Evolutionary conservation across 2,888 invertebrate genomes (phyloP).

Genomic region (Bibio marci): DNA sequence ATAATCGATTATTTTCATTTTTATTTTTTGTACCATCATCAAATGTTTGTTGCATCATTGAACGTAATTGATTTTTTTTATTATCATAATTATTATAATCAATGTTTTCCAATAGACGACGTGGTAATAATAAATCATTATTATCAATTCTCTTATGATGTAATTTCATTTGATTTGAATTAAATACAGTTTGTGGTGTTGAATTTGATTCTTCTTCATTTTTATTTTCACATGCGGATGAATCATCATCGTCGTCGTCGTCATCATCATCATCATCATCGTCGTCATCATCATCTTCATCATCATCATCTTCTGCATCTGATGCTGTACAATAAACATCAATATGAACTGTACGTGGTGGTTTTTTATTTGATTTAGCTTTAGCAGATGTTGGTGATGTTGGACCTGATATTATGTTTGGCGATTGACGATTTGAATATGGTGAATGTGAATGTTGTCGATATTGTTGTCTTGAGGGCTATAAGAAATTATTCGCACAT

Average conservation of each 20-base stretch:
- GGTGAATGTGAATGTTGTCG: too few relatives aligned
- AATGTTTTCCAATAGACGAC: constrained; percentile 12
- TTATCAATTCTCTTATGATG: constrained; percentile 35
- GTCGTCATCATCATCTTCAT: constrained; percentile 16
- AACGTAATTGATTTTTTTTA: too few relatives aligned
- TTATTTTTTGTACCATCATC: too few relatives aligned
- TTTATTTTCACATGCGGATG: constrained; percentile 21
- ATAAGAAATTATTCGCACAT: too few relatives aligned
- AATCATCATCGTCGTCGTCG: constrained; percentile 15
- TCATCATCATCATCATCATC: constrained; percentile 23
- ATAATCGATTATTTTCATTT: background rate
- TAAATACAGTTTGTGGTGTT: constrained; percentile 46
- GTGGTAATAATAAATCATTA: constrained; percentile 29
- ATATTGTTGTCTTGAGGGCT: too few relatives aligned
- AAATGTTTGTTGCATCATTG: too few relatives aligned
- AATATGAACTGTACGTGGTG: constrained; percentile 51
- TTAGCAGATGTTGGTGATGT: constrained; percentile 17
- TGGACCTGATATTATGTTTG: constrained; percentile 13
- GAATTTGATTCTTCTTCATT: constrained; percentile 30
- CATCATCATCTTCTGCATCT: constrained; percentile 23
- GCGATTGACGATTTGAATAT: background rate
- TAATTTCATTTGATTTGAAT: constrained; percentile 40
- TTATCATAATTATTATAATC: too few relatives aligned
- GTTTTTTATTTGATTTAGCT: constrained; percentile 19
- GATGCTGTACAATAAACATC: constrained; percentile 60